phyloP scores from a whole-genome alignment of 2,797 vertebrate species.

The Microhierax caerulescens region DNA sequence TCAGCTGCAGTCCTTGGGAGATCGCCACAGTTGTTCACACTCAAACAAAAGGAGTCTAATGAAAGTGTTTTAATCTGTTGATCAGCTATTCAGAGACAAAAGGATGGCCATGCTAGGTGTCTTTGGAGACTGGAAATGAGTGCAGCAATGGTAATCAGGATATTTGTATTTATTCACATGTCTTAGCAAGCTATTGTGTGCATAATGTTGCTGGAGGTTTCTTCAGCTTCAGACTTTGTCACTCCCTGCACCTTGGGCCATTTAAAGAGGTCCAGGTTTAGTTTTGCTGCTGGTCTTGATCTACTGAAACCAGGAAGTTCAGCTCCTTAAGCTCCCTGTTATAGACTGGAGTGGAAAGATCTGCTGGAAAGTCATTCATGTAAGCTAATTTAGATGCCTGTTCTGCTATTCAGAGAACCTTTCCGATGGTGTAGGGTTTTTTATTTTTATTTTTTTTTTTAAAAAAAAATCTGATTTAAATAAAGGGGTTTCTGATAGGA shows the following conservation, averaged over 20 bases:
- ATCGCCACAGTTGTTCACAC: neutral
- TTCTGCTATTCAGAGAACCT: neutral
- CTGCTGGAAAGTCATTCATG: neutral
- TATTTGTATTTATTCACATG: neutral
- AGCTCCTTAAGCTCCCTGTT: fast-evolving
- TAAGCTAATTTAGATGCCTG: neutral
- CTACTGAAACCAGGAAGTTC: fast-evolving
- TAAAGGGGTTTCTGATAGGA: neutral
- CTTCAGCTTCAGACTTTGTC: neutral
- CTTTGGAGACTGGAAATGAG: neutral
- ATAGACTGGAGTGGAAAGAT: neutral
- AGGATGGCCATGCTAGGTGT: neutral
- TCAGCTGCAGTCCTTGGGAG: conserved; percentile 30
- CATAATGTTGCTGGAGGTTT: neutral
- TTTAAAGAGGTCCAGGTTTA: neutral
- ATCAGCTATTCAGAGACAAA: neutral
- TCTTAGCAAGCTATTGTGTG: neutral
- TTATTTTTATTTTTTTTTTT: too few relatives aligned
- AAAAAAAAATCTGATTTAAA: neutral
- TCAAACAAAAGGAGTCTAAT: conserved; percentile 41
- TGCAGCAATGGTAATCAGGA: neutral
- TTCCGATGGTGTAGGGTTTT: too few relatives aligned
- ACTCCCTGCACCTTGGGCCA: fast-evolving
- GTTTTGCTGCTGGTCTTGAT: fast-evolving
- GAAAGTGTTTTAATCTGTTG: neutral